Evolutionary conservation across 2,113 vertebrate genomes (phyloP).

Genomic region (Tachycineta bicolor): DNA sequence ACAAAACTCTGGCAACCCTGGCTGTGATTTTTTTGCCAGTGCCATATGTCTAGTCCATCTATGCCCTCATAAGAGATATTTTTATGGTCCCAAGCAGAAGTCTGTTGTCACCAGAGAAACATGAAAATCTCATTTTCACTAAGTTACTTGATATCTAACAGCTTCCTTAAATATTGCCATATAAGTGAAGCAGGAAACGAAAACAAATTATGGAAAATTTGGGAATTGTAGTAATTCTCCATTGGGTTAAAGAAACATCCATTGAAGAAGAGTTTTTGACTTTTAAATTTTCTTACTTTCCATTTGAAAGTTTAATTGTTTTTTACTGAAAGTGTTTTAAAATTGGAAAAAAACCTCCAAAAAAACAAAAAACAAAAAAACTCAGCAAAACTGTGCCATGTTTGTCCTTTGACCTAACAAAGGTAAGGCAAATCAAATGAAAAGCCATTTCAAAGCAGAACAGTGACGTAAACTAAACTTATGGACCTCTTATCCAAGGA

Average conservation of each 20-base stretch:
- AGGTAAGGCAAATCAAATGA: background rate
- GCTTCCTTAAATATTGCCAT: background rate
- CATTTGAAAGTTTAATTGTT: background rate
- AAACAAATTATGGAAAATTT: background rate
- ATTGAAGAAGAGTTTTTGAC: background rate
- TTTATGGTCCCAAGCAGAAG: background rate
- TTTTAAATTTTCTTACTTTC: background rate
- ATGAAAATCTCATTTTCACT: background rate
- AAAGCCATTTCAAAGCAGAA: background rate
- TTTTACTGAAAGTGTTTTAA: background rate
- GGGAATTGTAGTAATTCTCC: background rate
- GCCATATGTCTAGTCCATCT: background rate
- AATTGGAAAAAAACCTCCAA: background rate
- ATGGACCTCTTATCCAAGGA: background rate
- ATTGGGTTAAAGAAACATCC: background rate
- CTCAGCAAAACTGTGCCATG: background rate
- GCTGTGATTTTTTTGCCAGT: background rate
- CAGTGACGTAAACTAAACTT: background rate
- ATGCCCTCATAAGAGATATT: background rate
- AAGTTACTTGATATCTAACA: background rate
- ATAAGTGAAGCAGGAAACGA: background rate
- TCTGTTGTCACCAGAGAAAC: background rate
- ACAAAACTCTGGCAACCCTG: background rate
- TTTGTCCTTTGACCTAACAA: background rate
- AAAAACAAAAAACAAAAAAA: background rate